Percentiles rank a stretch among this genome's conserved stretches.
Evolutionary conservation across 2,888 invertebrate genomes (phyloP).

Genomic region (Netelia virgata): DNA sequence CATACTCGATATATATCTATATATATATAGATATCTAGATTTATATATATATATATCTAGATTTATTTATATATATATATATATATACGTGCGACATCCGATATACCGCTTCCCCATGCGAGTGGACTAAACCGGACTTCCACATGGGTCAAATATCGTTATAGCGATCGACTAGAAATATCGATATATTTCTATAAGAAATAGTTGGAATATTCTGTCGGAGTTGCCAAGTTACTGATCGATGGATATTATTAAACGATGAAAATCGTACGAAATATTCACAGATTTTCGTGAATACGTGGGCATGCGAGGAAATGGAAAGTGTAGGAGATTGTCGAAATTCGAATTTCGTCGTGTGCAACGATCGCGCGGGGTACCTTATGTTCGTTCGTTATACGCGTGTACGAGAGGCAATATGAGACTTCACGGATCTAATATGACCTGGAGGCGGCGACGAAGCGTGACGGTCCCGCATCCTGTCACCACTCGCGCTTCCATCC

Average conservation of each 20-base stretch:
- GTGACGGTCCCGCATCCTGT: conserved; percentile 82
- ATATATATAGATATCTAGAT: background rate
- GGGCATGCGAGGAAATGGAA: conserved; percentile 43
- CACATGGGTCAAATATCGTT: too few relatives aligned
- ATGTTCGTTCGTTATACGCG: conserved; percentile 17
- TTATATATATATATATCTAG: background rate
- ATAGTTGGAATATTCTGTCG: too few relatives aligned
- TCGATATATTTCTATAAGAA: too few relatives aligned
- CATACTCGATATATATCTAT: background rate
- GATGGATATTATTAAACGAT: conserved; percentile 80
- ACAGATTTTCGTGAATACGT: conserved; percentile 79
- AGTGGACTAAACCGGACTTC: too few relatives aligned
- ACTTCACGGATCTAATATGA: conserved; percentile 84
- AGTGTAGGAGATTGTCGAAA: conserved; percentile 35
- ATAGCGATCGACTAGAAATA: too few relatives aligned
- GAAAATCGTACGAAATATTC: conserved; percentile 68
- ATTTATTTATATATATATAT: background rate
- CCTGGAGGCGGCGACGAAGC: conserved; percentile 84
- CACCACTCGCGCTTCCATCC: conserved; percentile 69
- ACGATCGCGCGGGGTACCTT: conserved; percentile 12
- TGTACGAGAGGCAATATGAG: conserved; percentile 81
- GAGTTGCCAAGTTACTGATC: conserved; percentile 52
- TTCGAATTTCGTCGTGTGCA: conserved; percentile 62
- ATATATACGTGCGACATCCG: conserved; percentile 16
- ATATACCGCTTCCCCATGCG: too few relatives aligned